phyloP scores from a whole-genome alignment of 2,113 vertebrate species.

The Gadus chalcogrammus region DNA sequence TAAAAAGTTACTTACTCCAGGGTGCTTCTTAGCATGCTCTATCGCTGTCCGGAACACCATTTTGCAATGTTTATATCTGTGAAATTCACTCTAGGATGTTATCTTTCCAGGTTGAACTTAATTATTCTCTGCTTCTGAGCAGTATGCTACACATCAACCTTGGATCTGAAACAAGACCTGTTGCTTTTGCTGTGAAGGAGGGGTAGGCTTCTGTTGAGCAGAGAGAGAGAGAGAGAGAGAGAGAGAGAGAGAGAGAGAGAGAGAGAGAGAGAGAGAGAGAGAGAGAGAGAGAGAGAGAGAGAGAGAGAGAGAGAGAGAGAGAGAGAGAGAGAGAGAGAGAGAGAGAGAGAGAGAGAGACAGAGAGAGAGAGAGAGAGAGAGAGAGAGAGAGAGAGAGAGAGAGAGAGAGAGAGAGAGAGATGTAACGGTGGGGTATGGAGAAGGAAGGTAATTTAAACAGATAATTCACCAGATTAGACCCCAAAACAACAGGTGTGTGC shows the following conservation, averaged over 20 bases:
- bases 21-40: conserved; percentile 58
- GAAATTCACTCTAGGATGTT: background rate
- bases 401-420: background rate
- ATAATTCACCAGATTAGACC: conserved; percentile 28
- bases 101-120: background rate
- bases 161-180: conserved; percentile 45
- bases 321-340: no score
- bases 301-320: no score
- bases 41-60: conserved; percentile 53
- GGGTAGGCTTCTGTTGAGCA: background rate
- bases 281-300: no score
- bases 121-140: background rate
- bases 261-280: background rate
- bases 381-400: no score
- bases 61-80: conserved; percentile 9
- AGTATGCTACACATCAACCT: no score
- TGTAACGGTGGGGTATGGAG: no score
- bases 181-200: conserved; percentile 41
- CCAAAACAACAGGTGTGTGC: background rate
- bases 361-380: no score
- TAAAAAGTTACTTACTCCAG: conserved; percentile 54
- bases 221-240: conserved; percentile 8
- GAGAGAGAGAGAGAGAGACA: no score
- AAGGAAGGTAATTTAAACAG: conserved; percentile 39
- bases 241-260: conserved; percentile 13